Percentiles rank a stretch among this genome's conserved stretches.
phyloP scores from a whole-genome alignment of 2,888 invertebrate species.

The Drosophila testacea region DNA sequence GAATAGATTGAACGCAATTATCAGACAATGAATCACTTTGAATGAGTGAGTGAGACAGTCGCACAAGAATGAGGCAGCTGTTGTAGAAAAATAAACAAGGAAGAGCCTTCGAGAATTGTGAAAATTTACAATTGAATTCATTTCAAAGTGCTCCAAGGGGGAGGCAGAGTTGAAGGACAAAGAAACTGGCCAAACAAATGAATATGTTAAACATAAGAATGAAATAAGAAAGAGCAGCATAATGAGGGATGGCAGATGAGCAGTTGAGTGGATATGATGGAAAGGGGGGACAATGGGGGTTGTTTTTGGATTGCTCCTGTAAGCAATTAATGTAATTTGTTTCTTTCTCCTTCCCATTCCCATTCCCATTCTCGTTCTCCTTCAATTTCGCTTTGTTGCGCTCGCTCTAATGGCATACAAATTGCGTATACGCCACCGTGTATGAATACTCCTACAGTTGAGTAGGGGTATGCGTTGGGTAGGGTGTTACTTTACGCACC shows the following conservation, averaged over 20 bases:
- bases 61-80: conserved; percentile 37
- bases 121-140: conserved; percentile 67
- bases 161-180: not conserved
- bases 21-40: conserved; percentile 56
- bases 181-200: conserved; percentile 28
- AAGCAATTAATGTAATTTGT: conserved; percentile 78
- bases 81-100: conserved; percentile 36
- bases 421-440: conserved; percentile 70
- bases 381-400: conserved; percentile 11
- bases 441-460: conserved; percentile 30
- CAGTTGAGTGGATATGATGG: conserved; percentile 6
- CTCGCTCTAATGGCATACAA: conserved; percentile 57
- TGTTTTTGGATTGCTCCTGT: conserved; percentile 39
- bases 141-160: conserved; percentile 23
- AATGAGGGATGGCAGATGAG: conserved; percentile 7
- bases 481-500: conserved; percentile 63
- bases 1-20: conserved; percentile 64
- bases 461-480: conserved; percentile 28
- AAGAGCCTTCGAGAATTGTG: conserved; percentile 31
- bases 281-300: conserved; percentile 7
- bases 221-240: conserved; percentile 13
- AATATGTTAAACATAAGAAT: conserved; percentile 49
- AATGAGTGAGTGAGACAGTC: not conserved
- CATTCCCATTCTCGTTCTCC: not conserved
- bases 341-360: conserved; percentile 12